Percentiles rank a stretch among this genome's conserved stretches.
phyloP scores from a whole-genome alignment of 2,797 vertebrate species.

The Propithecus deckenii region DNA sequence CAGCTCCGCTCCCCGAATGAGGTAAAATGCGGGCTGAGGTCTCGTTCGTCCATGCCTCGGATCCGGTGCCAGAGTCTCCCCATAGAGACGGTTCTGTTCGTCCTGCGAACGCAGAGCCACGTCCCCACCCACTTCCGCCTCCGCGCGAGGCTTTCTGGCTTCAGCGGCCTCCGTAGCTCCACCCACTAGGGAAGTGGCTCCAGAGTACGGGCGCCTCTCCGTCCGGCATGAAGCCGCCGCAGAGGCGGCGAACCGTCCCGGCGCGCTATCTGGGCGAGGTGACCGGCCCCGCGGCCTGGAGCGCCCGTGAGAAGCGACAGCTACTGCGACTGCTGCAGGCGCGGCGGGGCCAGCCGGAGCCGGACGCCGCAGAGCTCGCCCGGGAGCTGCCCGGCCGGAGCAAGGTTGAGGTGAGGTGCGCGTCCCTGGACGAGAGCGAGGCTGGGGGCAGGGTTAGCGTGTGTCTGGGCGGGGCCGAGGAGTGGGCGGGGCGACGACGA shows the following conservation, averaged over 20 bases:
- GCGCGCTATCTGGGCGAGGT: constrained; percentile 59
- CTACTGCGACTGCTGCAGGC: constrained; percentile 66
- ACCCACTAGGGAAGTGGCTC: neutral
- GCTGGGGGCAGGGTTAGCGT: neutral
- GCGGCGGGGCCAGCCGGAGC: constrained; percentile 60
- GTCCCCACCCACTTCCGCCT: neutral
- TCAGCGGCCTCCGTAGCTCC: constrained; percentile 48
- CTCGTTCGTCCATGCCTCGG: neutral
- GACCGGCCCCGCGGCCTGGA: constrained; percentile 54
- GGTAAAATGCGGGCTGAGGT: neutral
- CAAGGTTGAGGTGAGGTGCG: constrained; percentile 37
- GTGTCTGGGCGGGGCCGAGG: neutral
- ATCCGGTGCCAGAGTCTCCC: neutral
- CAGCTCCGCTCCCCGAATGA: neutral
- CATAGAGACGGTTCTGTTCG: rapidly evolving
- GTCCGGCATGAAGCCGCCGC: constrained; percentile 70
- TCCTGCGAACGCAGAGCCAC: neutral
- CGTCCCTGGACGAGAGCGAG: rapidly evolving
- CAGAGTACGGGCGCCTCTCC: rapidly evolving
- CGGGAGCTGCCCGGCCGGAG: constrained; percentile 51
- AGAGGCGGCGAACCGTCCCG: constrained; percentile 56
- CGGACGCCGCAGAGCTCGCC: constrained; percentile 44
- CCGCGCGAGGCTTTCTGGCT: neutral
- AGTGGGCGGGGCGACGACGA: too few relatives aligned
- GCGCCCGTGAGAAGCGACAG: constrained; percentile 71